Evolutionary conservation across 2,797 vertebrate genomes (phyloP).

Genomic region (Fratercula arctica): DNA sequence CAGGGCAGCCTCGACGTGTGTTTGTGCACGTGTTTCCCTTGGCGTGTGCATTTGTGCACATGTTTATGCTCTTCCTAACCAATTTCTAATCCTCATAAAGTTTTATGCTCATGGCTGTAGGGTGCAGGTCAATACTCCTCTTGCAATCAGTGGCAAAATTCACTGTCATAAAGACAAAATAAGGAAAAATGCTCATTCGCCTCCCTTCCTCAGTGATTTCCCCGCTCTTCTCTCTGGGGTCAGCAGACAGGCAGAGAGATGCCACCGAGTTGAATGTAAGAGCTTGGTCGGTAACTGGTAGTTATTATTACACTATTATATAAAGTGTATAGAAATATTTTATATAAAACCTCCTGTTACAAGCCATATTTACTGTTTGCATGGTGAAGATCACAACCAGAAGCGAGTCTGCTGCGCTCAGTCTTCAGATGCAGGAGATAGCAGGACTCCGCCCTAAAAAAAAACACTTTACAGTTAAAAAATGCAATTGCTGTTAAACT

Average conservation of each 20-base stretch:
- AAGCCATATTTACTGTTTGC: background rate
- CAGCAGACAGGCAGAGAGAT: background rate
- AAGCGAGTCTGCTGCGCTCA: background rate
- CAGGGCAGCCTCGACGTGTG: background rate
- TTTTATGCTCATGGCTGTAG: accelerated
- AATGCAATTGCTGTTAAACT: constrained; percentile 3
- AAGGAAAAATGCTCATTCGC: background rate
- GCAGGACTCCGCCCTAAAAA: background rate
- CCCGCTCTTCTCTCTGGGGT: background rate
- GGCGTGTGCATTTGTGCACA: accelerated
- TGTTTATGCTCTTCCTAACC: background rate
- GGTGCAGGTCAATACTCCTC: background rate
- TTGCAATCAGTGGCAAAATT: background rate
- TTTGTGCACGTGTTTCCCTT: background rate
- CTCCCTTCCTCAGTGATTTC: background rate
- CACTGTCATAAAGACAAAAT: background rate
- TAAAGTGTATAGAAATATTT: background rate
- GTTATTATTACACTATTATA: background rate
- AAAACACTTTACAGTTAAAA: background rate
- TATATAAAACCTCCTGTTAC: background rate
- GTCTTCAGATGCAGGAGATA: background rate
- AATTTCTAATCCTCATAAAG: background rate
- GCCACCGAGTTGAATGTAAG: background rate
- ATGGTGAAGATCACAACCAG: background rate
- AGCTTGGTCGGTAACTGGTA: background rate